These are phyloP conservation scores for Drosophila setosimentum DNA, from an alignment of 2,888 invertebrate genomes.

Conservation along the genomic window DNA sequence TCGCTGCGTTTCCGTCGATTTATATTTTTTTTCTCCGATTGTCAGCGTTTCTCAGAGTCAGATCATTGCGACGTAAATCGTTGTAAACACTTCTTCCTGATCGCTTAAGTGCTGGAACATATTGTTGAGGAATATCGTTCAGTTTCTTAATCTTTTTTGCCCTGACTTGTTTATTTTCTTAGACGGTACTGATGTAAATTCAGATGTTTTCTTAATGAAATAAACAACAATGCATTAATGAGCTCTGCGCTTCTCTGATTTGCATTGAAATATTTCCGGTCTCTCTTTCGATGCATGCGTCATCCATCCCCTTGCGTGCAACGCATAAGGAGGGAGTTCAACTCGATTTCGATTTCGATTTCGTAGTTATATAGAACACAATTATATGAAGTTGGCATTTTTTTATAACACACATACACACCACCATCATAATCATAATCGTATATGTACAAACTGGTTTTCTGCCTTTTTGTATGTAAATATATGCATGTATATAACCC, in stretches of 20 bases:
- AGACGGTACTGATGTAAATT: slow-evolving; percentile 10
- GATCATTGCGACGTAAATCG: slow-evolving; percentile 32
- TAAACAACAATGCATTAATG: slow-evolving; percentile 54
- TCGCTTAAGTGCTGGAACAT: slow-evolving; percentile 5
- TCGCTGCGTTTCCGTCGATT: slow-evolving; percentile 22
- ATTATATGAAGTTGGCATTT: slow-evolving; percentile 37
- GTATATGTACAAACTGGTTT: slow-evolving; percentile 45
- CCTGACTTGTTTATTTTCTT: slow-evolving; percentile 36
- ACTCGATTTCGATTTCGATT: slow-evolving; percentile 27
- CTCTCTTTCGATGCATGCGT: slow-evolving; percentile 49
- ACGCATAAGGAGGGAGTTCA: slow-evolving; percentile 29
- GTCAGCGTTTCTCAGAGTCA: slow-evolving; percentile 11
- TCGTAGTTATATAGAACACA: slow-evolving; percentile 19
- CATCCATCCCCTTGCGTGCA: slow-evolving; percentile 33
- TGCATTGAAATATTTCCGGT: slow-evolving; percentile 58
- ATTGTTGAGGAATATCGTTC: slow-evolving; percentile 15
- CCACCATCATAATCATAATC: slow-evolving; percentile 8
- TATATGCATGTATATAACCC: slow-evolving; percentile 60
- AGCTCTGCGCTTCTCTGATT: slow-evolving; percentile 41
- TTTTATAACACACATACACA: slow-evolving; percentile 35
- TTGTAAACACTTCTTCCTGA: slow-evolving; percentile 34
- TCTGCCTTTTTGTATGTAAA: slow-evolving; percentile 43
- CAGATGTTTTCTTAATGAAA: slow-evolving; percentile 27
- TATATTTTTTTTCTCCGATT: slow-evolving; percentile 10
- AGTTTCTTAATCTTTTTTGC: not conserved